Conservation (phyloP, 2,113 vertebrate species). For the Hyperoodon ampullatus region DNA sequence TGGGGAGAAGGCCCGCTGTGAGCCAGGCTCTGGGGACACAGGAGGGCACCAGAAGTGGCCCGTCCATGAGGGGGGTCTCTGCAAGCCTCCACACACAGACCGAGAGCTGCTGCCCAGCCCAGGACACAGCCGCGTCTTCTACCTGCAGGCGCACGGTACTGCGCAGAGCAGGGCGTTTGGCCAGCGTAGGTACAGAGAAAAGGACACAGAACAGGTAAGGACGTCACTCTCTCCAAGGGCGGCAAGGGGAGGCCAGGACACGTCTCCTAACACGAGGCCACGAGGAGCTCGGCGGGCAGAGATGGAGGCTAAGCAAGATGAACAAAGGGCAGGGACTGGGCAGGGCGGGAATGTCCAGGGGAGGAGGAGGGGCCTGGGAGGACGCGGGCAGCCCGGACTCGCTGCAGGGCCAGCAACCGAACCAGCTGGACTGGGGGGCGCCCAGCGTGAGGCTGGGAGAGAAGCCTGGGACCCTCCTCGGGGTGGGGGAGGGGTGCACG, state of each 20-base stretch:
- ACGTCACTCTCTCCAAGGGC: background rate
- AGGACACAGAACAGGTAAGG: rapidly evolving
- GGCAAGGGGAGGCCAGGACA: background rate
- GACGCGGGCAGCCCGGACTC: background rate
- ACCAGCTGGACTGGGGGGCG: background rate
- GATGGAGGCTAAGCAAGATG: rapidly evolving
- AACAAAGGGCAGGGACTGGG: background rate
- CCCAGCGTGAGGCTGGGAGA: background rate
- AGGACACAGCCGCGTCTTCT: rapidly evolving
- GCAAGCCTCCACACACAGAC: background rate
- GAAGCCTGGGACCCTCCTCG: background rate
- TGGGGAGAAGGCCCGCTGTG: rapidly evolving
- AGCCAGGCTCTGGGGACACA: background rate
- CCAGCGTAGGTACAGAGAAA: rapidly evolving
- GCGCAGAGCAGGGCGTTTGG: rapidly evolving
- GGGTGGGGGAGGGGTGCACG: background rate
- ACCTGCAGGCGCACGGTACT: rapidly evolving
- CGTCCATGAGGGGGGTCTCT: rapidly evolving
- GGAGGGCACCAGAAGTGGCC: rapidly evolving
- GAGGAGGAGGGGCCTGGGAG: background rate
- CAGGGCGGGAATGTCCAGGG: background rate
- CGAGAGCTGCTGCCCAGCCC: rapidly evolving
- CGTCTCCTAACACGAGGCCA: rapidly evolving
- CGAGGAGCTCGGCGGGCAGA: background rate
- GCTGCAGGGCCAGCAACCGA: background rate